Percentiles rank a stretch among this genome's conserved stretches.
Conservation (phyloP, 1,140 invertebrate genomes). For the Bilobella aurantiaca region DNA sequence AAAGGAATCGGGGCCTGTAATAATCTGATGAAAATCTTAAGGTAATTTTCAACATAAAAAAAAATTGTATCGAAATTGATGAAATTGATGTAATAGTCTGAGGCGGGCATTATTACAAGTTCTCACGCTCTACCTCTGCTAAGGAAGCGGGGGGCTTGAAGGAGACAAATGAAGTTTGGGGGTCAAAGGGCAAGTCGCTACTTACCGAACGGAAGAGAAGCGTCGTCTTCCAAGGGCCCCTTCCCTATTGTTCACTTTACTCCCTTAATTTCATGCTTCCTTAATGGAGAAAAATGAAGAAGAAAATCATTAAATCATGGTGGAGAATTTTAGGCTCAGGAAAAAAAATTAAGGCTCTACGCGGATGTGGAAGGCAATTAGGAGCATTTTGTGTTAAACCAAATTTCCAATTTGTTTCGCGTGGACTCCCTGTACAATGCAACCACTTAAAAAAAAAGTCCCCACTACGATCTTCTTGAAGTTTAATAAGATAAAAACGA, state of each 20-base stretch:
- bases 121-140: conserved; percentile 34
- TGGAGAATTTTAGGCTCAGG: not conserved
- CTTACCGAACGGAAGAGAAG: conserved; percentile 24
- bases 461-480: too few species aligned
- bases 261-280: conserved; percentile 35
- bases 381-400: conserved; percentile 35
- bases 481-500: too few species aligned
- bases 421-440: conserved; percentile 24
- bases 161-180: conserved; percentile 34
- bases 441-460: not conserved
- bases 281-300: conserved; percentile 24
- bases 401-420: conserved; percentile 36
- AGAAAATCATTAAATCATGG: not conserved
- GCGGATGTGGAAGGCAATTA: conserved; percentile 26
- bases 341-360: not conserved
- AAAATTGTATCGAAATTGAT: too few species aligned
- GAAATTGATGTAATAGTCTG: too few species aligned
- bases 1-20: too few species aligned
- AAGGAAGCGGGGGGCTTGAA: conserved; percentile 31
- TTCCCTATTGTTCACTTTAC: conserved; percentile 4
- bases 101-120: conserved; percentile 15
- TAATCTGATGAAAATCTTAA: too few species aligned
- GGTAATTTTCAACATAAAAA: too few species aligned
- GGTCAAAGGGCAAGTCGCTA: conserved; percentile 36
- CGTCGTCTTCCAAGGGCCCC: conserved; percentile 12